phyloP scores from a whole-genome alignment of 2,797 vertebrate species.

The Rhincodon typus region DNA sequence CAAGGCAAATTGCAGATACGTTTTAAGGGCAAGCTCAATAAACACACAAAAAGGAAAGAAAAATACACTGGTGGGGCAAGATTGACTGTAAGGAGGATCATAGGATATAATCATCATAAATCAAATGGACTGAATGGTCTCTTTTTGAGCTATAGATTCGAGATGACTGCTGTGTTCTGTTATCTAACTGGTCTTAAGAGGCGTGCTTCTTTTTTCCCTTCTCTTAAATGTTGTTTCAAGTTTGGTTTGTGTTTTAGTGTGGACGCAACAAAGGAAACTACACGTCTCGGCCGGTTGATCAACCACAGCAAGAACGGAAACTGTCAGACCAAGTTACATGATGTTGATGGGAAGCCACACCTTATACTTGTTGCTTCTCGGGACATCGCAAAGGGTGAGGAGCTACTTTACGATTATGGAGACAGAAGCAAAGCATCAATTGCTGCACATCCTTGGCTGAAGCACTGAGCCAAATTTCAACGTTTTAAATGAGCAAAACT shows the following conservation, averaged over 20 bases:
- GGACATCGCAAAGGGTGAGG: conserved; percentile 74
- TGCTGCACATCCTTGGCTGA: conserved; percentile 86
- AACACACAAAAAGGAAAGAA: background rate
- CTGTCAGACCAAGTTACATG: conserved; percentile 84
- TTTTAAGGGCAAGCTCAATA: background rate
- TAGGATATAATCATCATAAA: background rate
- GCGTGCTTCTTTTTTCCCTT: background rate
- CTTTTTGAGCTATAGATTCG: background rate
- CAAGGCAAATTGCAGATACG: background rate
- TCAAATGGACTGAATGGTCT: background rate
- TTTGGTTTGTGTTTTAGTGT: conserved; percentile 60
- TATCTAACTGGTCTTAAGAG: background rate
- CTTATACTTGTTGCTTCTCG: conserved; percentile 85
- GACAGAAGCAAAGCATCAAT: conserved; percentile 84
- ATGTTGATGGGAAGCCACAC: conserved; percentile 73
- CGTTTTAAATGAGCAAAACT: conserved; percentile 24
- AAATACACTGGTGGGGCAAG: background rate
- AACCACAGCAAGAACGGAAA: conserved; percentile 94
- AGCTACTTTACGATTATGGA: conserved; percentile 88
- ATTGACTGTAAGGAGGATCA: background rate
- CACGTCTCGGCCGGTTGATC: conserved; percentile 77
- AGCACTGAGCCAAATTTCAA: conserved; percentile 55
- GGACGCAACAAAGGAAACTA: conserved; percentile 80
- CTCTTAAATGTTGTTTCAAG: background rate
- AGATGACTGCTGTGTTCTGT: background rate